Conservation (phyloP, 2,797 vertebrate genomes). For the Lophotriccus pileatus region DNA sequence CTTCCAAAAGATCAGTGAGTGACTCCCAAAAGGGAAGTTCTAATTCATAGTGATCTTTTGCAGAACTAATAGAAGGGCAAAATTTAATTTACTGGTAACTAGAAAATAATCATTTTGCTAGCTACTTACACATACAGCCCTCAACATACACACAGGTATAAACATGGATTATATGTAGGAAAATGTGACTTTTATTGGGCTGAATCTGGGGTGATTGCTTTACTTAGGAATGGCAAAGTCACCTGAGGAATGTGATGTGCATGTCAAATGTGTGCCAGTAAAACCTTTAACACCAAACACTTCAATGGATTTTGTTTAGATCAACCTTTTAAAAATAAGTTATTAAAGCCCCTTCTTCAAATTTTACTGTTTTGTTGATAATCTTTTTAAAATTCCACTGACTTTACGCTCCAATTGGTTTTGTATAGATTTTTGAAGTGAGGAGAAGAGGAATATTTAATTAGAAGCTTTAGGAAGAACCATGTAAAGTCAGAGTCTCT, state of each 20-base stretch:
- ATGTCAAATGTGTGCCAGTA: not conserved
- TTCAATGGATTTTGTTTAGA: slow-evolving; percentile 6
- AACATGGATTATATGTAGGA: not conserved
- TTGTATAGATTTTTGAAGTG: slow-evolving; percentile 16
- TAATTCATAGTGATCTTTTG: slow-evolving; percentile 20
- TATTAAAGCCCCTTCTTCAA: not conserved
- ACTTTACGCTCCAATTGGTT: not conserved
- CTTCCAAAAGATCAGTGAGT: slow-evolving; percentile 15
- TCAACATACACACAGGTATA: not conserved
- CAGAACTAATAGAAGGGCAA: slow-evolving; percentile 21
- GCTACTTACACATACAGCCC: not conserved
- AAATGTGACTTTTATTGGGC: not conserved
- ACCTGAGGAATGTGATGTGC: not conserved
- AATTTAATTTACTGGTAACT: slow-evolving; percentile 33
- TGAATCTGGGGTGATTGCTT: not conserved
- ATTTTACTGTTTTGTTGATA: not conserved
- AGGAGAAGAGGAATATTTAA: not conserved
- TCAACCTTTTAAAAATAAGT: not conserved
- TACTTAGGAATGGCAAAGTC: not conserved
- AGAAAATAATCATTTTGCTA: slow-evolving; percentile 15
- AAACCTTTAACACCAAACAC: not conserved
- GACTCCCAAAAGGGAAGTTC: slow-evolving; percentile 11
- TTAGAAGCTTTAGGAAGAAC: not conserved
- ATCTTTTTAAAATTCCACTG: not conserved
- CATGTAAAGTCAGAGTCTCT: not conserved